These are phyloP conservation scores for Syrrhaptes paradoxus DNA, from an alignment of 2,113 vertebrate genomes.

Conservation along the genomic window DNA sequence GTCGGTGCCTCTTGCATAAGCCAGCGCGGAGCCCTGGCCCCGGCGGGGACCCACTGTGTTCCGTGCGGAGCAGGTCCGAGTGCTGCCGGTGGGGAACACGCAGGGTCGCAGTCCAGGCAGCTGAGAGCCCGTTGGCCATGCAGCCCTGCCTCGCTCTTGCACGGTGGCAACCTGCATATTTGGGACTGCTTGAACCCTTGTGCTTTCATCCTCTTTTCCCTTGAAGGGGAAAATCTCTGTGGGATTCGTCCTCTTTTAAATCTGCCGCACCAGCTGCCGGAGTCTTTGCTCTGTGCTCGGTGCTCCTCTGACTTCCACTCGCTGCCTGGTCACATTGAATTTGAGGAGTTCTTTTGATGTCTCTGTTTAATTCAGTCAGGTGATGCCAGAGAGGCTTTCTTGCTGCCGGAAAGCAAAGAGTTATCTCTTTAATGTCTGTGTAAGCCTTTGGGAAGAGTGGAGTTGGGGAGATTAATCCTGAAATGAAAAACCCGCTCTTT, in stretches of 20 bases:
- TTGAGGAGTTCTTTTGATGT: slow-evolving; percentile 15
- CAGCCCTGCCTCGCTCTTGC: not conserved
- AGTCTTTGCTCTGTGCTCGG: not conserved
- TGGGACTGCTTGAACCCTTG: fast-evolving
- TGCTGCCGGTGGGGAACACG: fast-evolving
- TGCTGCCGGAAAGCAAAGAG: not conserved
- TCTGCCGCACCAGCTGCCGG: not conserved
- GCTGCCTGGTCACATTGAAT: not conserved
- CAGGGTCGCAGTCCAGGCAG: not conserved
- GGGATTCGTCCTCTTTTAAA: slow-evolving; percentile 10
- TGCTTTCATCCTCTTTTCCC: not conserved
- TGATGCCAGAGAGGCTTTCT: not conserved
- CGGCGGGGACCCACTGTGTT: fast-evolving
- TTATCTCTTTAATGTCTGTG: not conserved
- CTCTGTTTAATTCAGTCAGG: slow-evolving; percentile 39
- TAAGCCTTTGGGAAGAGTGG: slow-evolving; percentile 10
- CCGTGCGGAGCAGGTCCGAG: not conserved
- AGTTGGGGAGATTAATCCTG: slow-evolving; percentile 1
- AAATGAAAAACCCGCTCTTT: not conserved
- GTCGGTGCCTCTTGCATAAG: not conserved
- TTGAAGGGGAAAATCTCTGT: not conserved
- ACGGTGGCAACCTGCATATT: not conserved
- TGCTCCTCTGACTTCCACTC: not conserved
- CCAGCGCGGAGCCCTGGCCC: fast-evolving
- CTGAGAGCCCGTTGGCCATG: not conserved